Percentiles rank a stretch among this genome's conserved stretches.
These are phyloP conservation scores for Ascidia mentula DNA, from an alignment of 23 tunicate genomes.

Conservation along the genomic window DNA sequence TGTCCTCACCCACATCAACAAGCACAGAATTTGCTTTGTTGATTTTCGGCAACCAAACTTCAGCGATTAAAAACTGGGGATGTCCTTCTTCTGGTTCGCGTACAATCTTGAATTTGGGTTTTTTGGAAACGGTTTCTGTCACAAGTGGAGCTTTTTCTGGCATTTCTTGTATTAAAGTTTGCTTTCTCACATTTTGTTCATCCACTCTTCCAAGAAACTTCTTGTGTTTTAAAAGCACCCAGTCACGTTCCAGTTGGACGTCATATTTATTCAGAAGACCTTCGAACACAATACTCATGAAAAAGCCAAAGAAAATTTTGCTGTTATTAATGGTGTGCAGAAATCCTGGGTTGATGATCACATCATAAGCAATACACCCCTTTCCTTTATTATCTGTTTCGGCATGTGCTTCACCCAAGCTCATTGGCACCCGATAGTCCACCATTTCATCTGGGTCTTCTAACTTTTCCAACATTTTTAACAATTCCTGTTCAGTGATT, in stretches of 20 bases:
- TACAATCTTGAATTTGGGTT: slow-evolving; percentile 52
- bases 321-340: slow-evolving; percentile 59
- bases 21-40: slow-evolving; percentile 53
- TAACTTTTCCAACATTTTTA: slow-evolving; percentile 48
- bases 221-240: slow-evolving; percentile 69
- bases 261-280: slow-evolving; percentile 60
- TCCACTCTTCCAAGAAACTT: slow-evolving; percentile 78
- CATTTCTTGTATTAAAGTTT: slow-evolving; percentile 70
- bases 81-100: slow-evolving; percentile 72
- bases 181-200: slow-evolving; percentile 67
- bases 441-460: slow-evolving; percentile 74
- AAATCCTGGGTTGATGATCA: slow-evolving; percentile 71
- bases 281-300: slow-evolving; percentile 91
- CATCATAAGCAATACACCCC: slow-evolving; percentile 87
- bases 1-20: slow-evolving; percentile 88
- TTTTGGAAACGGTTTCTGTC: slow-evolving; percentile 28
- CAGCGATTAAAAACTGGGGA: slow-evolving; percentile 78
- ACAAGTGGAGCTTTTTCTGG: slow-evolving; percentile 15
- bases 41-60: slow-evolving; percentile 54
- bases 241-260: slow-evolving; percentile 67
- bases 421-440: slow-evolving; percentile 86
- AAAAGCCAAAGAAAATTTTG: slow-evolving; percentile 73
- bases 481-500: slow-evolving; percentile 65
- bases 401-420: slow-evolving; percentile 85
- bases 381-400: slow-evolving; percentile 77